Evolutionary conservation across 2,797 vertebrate species (phyloP), one percentile per base, ranked within the genome.

Genomic region (Danio kyathit): DNA sequence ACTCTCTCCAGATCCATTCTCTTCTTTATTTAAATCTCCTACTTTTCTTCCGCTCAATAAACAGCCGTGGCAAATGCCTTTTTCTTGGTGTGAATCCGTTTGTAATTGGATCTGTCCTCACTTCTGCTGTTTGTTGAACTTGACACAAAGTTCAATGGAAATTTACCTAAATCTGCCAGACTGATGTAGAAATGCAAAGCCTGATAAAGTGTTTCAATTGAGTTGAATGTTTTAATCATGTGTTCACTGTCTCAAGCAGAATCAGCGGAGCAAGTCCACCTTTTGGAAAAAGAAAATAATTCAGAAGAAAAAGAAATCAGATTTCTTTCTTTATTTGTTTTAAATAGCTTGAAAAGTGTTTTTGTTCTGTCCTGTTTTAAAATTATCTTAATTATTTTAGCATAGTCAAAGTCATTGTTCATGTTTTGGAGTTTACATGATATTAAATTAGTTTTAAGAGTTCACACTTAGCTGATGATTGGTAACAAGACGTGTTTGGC

Each of bases 61-160:
- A 63, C 57, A 61, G 21, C 14, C 40, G 19, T 2, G 21, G 21
- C 10, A 21, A 75, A 51, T 8, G 16, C n/a, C 1, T 5, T 40
- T n/a, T 14, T 63, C 29, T 52, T 41, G 76, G 44, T 49, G 43
- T 38, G 46, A 63, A 70, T 63, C 13, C 7, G 21, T 79, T 41
- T 70, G 76, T 71, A 51, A 79, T 52, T 60, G 40, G 56, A 49
- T 61, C 38, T n/a, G 65, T 76, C 19, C 21, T 29, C 29, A 19
- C 43, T 72, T 44, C 48, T 75, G 13, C 19, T 52, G 29, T 56
- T 65, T 76, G 9, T 76, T 76, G 6, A 76, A 76, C 63, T 66
- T 56, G 49, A 76, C 38, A 21, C 40, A 43, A 54, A 80, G 41
- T 73, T 59, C n/a, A 17, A 17, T 17, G 14, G 12, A 56, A 65